Percentiles rank a stretch among this genome's conserved stretches.
These are phyloP conservation scores for Xestia ashworthii DNA, from an alignment of 2,888 invertebrate genomes.

Conservation along the genomic window DNA sequence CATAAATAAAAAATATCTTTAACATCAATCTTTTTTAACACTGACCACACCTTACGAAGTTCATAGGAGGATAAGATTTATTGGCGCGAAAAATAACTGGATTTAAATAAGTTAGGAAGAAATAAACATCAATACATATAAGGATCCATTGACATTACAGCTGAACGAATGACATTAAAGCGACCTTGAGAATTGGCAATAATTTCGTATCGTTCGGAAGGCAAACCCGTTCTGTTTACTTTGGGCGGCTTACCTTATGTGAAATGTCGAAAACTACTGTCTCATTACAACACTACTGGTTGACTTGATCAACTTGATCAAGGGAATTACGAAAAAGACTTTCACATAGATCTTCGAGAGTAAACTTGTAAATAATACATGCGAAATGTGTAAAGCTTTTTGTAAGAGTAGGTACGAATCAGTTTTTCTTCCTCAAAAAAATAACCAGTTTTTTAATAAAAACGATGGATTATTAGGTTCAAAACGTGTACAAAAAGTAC, in stretches of 20 bases:
- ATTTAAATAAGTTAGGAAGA: slow-evolving; percentile 14
- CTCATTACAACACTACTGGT: slow-evolving; percentile 22
- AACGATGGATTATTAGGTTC: slow-evolving; percentile 17
- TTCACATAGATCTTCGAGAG: slow-evolving; percentile 11
- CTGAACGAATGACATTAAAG: slow-evolving; percentile 56
- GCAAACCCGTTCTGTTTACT: slow-evolving; percentile 57
- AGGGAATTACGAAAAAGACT: slow-evolving; percentile 28
- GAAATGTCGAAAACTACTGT: slow-evolving; percentile 33
- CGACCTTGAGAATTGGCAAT: slow-evolving; percentile 61
- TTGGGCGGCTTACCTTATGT: slow-evolving; percentile 42
- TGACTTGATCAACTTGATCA: not conserved
- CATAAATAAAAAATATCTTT: slow-evolving; percentile 26
- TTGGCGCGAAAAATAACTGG: slow-evolving; percentile 9
- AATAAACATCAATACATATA: not conserved
- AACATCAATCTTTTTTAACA: slow-evolving; percentile 20
- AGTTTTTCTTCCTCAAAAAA: slow-evolving; percentile 20
- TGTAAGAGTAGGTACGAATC: not conserved
- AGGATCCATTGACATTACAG: slow-evolving; percentile 29
- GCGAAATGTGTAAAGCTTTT: not conserved
- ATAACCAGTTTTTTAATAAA: slow-evolving; percentile 22
- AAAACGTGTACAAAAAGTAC: slow-evolving; percentile 4
- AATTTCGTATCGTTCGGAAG: slow-evolving; percentile 35
- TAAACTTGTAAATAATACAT: not conserved
- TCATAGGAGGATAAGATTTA: not conserved
- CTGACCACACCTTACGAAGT: slow-evolving; percentile 24